phyloP scores from a whole-genome alignment of 2,888 invertebrate species.

The Strigamia crassipes region DNA sequence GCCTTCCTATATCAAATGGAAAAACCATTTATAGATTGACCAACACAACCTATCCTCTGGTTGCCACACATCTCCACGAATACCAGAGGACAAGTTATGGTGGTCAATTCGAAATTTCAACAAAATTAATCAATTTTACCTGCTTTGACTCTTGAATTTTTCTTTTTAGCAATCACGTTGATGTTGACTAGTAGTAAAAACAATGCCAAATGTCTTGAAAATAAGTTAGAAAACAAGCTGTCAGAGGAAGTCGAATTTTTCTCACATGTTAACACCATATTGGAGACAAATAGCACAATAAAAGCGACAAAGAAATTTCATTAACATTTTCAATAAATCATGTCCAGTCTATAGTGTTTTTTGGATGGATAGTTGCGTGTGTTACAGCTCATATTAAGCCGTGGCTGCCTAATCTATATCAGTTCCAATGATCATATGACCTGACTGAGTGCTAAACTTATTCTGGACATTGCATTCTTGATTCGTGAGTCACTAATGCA shows the following conservation, averaged over 20 bases:
- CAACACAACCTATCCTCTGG: too few relatives aligned
- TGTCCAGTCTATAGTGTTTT: background rate
- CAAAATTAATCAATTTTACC: background rate
- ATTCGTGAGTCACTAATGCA: background rate
- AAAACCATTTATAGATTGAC: background rate
- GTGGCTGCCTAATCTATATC: background rate
- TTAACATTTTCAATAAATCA: slow-evolving; percentile 5
- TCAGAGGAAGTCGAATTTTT: background rate
- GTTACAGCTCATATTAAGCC: slow-evolving; percentile 7
- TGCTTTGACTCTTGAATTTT: background rate
- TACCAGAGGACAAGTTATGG: too few relatives aligned
- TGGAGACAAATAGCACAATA: background rate
- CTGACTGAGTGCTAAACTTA: background rate
- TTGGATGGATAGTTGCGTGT: background rate
- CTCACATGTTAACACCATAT: background rate
- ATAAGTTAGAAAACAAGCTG: background rate
- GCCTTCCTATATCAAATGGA: background rate
- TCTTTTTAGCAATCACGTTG: background rate
- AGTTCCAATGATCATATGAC: background rate
- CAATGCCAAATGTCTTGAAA: background rate
- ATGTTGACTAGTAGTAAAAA: background rate
- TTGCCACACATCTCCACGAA: too few relatives aligned
- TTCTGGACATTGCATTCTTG: background rate
- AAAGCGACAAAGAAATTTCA: background rate
- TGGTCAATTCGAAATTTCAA: too few relatives aligned